Percentiles rank a stretch among this genome's conserved stretches.
phyloP scores from a whole-genome alignment of 2,113 vertebrate genomes.

The Gnathonemus longibarbis region DNA sequence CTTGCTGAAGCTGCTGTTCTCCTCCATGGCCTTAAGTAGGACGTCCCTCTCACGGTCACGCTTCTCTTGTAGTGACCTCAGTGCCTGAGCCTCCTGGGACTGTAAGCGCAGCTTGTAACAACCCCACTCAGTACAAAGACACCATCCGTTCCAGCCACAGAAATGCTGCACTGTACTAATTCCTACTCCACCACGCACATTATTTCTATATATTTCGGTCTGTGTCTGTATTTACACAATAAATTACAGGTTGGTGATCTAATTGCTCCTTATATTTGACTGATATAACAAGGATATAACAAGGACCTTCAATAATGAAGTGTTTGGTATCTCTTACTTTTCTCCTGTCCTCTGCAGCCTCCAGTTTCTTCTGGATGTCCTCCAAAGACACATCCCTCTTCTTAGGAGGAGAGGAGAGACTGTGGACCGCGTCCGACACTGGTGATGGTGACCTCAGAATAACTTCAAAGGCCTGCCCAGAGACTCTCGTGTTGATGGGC shows the following conservation, averaged over 20 bases:
- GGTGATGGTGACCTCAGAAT: constrained; percentile 80
- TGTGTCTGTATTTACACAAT: background rate
- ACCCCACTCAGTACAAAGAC: constrained; percentile 49
- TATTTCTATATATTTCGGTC: background rate
- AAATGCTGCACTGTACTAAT: background rate
- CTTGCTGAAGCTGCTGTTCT: constrained; percentile 70
- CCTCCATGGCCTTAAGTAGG: constrained; percentile 79
- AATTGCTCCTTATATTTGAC: background rate
- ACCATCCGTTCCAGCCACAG: background rate
- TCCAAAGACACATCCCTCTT: constrained; percentile 91
- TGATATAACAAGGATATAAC: background rate
- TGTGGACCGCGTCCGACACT: constrained; percentile 76
- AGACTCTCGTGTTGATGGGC: constrained; percentile 56
- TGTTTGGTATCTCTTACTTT: constrained; percentile 62
- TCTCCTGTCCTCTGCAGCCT: constrained; percentile 89
- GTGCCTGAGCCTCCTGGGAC: constrained; percentile 58
- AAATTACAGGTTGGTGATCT: background rate
- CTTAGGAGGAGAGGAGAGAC: constrained; percentile 77
- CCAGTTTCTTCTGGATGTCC: constrained; percentile 91
- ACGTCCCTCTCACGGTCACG: constrained; percentile 76
- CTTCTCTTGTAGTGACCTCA: constrained; percentile 76
- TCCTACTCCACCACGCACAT: background rate
- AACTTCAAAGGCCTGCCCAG: constrained; percentile 68
- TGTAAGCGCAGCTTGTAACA: constrained; percentile 55
- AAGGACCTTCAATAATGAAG: background rate